Base-by-base conservation (phyloP, 2,888 invertebrate species). In the Phortica magna region DNA sequence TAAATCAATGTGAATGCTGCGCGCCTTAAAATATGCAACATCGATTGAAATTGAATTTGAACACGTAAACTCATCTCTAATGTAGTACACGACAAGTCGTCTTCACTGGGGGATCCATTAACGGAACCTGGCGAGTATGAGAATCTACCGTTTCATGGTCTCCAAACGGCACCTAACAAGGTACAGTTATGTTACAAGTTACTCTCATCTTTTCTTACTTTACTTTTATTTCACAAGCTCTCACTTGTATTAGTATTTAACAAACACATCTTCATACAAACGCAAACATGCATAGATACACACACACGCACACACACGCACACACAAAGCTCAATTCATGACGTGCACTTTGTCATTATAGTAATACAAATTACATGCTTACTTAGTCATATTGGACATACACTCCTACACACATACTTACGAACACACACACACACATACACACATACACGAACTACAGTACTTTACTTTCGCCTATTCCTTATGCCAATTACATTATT, bases 101-200 rank as follows among this genome's bases (percentile, higher is more conserved):
- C 92, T 90, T 90, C 91, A 91, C 90, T 92, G 91, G 89, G 89
- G 94, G 95, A 94, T 94, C 95, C 94, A 93, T 94, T 95, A 92
- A 94, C 95, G 93, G 96, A 96, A 92, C 95, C 95, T 92, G 96
- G 96, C 86, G 96, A 96, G 92, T 98, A 98, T 94, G 98, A 98
- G 93, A 98, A 98, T 93, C 95, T 98, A 90, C 98, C 98, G 91
- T 98, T 98, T 94, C 98, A 98, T 92, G 97, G 97, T 88, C 95
- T 98, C 90, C 97, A 97, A 93, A 96, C 96, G 93, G 96, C 97
- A 90, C 97, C 97, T 89, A 91, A 97, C 93, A 98, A 98, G 96
- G 98, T 98, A 95, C 82, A 89, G 90, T 81, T 83, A 65, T 53
- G 90, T 81, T 83, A 65, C 43, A 43, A 57, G n/a, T 73, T 41